These are phyloP conservation scores for Nomada fucata DNA, from an alignment of 2,888 invertebrate genomes.

Conservation along the genomic window DNA sequence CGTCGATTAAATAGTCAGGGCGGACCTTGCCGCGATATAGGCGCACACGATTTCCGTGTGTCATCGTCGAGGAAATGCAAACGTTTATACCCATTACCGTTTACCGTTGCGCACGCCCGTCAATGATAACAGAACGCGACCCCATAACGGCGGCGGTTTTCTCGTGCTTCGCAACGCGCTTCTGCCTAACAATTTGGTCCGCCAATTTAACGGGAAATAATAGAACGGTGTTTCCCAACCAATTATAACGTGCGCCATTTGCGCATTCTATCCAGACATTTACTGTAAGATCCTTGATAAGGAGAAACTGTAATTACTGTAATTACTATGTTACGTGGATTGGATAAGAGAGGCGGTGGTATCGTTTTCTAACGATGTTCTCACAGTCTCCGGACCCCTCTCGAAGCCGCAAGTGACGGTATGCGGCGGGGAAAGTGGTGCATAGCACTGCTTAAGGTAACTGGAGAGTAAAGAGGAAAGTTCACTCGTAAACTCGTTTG, in stretches of 20 bases:
- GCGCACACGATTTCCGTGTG: conserved; percentile 45
- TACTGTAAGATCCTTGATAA: neutral
- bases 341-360: neutral
- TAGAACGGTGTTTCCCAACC: neutral
- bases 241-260: neutral
- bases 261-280: neutral
- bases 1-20: conserved; percentile 51
- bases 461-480: conserved; percentile 40
- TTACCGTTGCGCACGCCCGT: conserved; percentile 26
- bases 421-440: conserved; percentile 48
- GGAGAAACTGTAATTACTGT: neutral
- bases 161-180: conserved; percentile 22
- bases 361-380: conserved; percentile 18
- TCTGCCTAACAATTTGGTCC: conserved; percentile 10
- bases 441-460: conserved; percentile 36
- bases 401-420: neutral
- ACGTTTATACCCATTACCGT: conserved; percentile 36
- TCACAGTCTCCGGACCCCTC: conserved; percentile 11
- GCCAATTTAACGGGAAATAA: conserved; percentile 16
- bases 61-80: conserved; percentile 37
- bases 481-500: conserved; percentile 17
- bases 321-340: neutral
- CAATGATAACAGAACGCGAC: neutral
- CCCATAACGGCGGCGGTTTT: neutral
- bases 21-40: conserved; percentile 5